Conservation (phyloP, 2,888 invertebrate genomes). For the Tachina lurida region DNA sequence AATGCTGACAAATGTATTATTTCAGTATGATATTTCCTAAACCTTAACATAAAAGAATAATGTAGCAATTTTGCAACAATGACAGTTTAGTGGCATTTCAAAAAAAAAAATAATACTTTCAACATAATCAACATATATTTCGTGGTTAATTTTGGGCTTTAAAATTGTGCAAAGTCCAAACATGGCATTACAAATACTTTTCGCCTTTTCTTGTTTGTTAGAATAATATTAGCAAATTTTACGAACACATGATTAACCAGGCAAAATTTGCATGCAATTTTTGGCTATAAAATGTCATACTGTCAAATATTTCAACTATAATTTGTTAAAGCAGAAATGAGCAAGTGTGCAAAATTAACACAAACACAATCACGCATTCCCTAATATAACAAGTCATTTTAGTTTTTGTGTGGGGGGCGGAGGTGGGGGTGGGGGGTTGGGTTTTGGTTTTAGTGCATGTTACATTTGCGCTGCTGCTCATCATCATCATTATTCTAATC, state of each 20-base stretch:
- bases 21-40: too few species aligned
- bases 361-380: not conserved
- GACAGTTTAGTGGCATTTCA: not conserved
- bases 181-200: not conserved
- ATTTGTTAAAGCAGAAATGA: not conserved
- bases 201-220: not conserved
- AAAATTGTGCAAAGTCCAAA: not conserved
- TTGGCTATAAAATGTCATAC: not conserved
- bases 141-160: conserved; percentile 1
- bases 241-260: conserved; percentile 15
- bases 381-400: conserved; percentile 22
- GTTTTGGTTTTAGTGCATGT: conserved; percentile 10
- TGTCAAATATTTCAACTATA: conserved; percentile 6
- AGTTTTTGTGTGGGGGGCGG: not conserved
- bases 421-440: too few species aligned
- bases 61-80: conserved; percentile 1
- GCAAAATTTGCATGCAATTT: not conserved
- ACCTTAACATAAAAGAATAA: too few species aligned
- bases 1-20: too few species aligned
- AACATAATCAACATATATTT: conserved; percentile 3
- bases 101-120: not conserved
- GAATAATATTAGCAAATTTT: not conserved
- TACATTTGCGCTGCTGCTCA: conserved; percentile 27
- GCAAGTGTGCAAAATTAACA: conserved; percentile 11
- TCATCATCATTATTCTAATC: conserved; percentile 39